Evolutionary conservation across 2,888 invertebrate species (phyloP), one percentile per base, ranked within the genome.

Genomic region (Sarcophaga rosellei): DNA sequence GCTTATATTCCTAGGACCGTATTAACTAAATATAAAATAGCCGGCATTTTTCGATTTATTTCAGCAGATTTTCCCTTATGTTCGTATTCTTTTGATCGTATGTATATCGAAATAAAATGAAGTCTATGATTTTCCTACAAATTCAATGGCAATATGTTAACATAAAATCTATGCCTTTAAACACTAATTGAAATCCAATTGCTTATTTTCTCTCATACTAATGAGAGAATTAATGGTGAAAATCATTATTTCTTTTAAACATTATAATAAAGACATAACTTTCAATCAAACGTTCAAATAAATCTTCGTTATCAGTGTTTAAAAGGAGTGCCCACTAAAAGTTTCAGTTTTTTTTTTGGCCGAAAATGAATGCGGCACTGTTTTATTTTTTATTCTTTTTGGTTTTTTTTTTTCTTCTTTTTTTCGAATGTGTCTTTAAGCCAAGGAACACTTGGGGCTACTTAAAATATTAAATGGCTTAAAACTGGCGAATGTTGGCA

Each of bases 401-500:
- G 35, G 35, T 1, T 8, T 35, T 35, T 35, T 35, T 35, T 1
- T 2, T 35, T 8, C 8, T 8, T 15, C 17, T 5, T 53, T 15
- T 53, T 15, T 53, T 15, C 17, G 15, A 17, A 17, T 53, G 17
- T 4, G 17, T 53, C 53, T 53, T 12, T 53, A 15, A 53, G 53
- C 17, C 5, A 17, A 59, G 35, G 44, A 73, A 21, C 53, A 23
- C 73, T 73, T 21, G 21, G 23, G 59, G 45, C 17, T 17, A 62
- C 62, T 62, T 62, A 45, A 74, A 35, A 62, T 10, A 47, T 74
- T 62, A 47, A 74, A 62, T 53, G 57, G 35, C 65, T 70, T 47
- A 70, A 23, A 57, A 17, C 21, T 53, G 17, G 53, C 17, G 15
- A 53, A 53, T 53, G 53, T 17, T 53, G 53, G 53, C 53, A 23